These are phyloP conservation scores for Muscina levida DNA, from an alignment of 2,888 invertebrate genomes.

Conservation along the genomic window DNA sequence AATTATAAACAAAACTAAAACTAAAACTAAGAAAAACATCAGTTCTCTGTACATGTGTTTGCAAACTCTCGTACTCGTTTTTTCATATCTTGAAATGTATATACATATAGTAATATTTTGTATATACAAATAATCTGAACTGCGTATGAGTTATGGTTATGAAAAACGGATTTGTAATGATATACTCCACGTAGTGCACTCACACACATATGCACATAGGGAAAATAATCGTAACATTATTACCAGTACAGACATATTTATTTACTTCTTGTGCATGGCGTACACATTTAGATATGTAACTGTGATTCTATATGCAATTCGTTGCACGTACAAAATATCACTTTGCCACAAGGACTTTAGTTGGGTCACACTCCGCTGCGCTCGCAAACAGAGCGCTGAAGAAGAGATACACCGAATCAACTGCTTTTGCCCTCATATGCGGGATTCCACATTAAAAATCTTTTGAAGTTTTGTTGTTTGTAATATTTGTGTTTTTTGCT, in stretches of 20 bases:
- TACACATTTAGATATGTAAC: no score
- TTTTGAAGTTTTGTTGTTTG: slow-evolving; percentile 28
- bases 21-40: slow-evolving; percentile 23
- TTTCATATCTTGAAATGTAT: background rate
- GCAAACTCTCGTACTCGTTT: background rate
- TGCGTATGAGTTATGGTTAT: slow-evolving; percentile 45
- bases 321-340: slow-evolving; percentile 59
- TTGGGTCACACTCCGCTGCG: background rate
- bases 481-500: no score
- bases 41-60: background rate
- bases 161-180: slow-evolving; percentile 48
- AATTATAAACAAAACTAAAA: no score
- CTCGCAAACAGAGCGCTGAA: slow-evolving; percentile 15
- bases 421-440: slow-evolving; percentile 7
- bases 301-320: slow-evolving; percentile 17
- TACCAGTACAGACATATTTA: background rate
- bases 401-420: slow-evolving; percentile 4
- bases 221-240: slow-evolving; percentile 14
- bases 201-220: no score
- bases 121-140: slow-evolving; percentile 7
- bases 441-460: slow-evolving; percentile 18
- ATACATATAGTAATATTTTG: background rate
- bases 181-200: slow-evolving; percentile 33
- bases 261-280: background rate
- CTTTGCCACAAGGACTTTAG: slow-evolving; percentile 51